A percentile compares a stretch with the other conserved stretches of the same genome.
Evolutionary conservation across 2,888 invertebrate species (phyloP).

Genomic region (Lysandra bellargus): DNA sequence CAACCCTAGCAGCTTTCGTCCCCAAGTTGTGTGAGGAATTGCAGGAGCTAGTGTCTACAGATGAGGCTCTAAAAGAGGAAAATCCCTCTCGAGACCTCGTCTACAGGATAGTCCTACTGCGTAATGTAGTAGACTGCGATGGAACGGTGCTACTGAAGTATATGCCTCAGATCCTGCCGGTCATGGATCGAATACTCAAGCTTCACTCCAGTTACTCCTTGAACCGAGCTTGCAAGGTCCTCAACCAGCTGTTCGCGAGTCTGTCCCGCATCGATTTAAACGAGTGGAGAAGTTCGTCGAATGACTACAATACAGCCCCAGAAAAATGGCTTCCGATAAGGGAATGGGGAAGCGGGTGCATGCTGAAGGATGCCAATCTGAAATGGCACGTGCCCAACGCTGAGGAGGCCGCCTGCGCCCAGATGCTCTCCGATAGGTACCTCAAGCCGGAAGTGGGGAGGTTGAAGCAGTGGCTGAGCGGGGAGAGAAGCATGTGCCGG

Average conservation of each 20-base stretch:
- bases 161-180: constrained; percentile 81
- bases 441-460: constrained; percentile 82
- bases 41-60: constrained; percentile 79
- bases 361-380: constrained; percentile 83
- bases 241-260: constrained; percentile 81
- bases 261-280: constrained; percentile 82
- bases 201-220: constrained; percentile 85
- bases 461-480: constrained; percentile 79
- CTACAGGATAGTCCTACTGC: constrained; percentile 87
- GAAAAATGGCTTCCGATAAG: constrained; percentile 86
- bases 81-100: constrained; percentile 88
- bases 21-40: constrained; percentile 86
- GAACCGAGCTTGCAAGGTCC: constrained; percentile 81
- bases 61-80: constrained; percentile 87
- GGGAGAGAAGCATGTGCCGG: constrained; percentile 77
- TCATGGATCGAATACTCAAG: constrained; percentile 86
- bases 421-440: constrained; percentile 83
- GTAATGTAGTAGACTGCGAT: constrained; percentile 85
- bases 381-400: constrained; percentile 89
- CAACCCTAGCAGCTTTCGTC: constrained; percentile 86
- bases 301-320: constrained; percentile 82
- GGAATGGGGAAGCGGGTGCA: constrained; percentile 90
- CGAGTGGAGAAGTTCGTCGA: constrained; percentile 82
- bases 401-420: constrained; percentile 84
- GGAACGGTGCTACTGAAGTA: constrained; percentile 84